Evolutionary conservation across 2,113 vertebrate genomes (phyloP).

Genomic region (Macroglossus sobrinus): DNA sequence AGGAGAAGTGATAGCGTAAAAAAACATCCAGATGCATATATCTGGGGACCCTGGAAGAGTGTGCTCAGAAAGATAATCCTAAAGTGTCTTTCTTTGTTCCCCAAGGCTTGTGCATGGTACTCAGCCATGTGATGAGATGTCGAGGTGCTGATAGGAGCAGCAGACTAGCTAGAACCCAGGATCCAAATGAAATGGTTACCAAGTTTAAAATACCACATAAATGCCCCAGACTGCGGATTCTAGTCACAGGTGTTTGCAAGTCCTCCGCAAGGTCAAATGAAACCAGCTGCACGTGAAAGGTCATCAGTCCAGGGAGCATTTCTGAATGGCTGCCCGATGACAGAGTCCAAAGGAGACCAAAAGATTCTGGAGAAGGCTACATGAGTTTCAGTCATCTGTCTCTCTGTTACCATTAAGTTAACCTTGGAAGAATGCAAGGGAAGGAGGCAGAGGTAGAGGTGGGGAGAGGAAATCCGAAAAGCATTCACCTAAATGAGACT

Average conservation of each 20-base stretch:
- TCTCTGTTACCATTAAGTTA: background rate
- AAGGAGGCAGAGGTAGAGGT: background rate
- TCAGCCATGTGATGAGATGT: background rate
- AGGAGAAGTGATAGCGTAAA: background rate
- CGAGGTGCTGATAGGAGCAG: background rate
- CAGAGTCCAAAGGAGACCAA: background rate
- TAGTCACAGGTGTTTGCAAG: background rate
- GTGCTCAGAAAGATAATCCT: background rate
- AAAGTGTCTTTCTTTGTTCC: background rate
- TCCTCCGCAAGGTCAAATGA: background rate
- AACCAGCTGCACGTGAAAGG: background rate
- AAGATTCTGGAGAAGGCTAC: background rate
- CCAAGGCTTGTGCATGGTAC: background rate
- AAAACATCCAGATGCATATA: background rate
- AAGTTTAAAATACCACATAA: background rate
- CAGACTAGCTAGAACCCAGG: background rate
- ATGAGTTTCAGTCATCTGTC: background rate
- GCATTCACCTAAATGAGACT: background rate
- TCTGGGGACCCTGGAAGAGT: background rate
- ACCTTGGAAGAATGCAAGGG: background rate
- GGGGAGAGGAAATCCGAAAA: background rate
- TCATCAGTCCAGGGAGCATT: background rate
- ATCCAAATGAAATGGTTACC: background rate
- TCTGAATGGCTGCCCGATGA: background rate
- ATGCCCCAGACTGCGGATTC: background rate